Evolutionary conservation across 1,140 invertebrate species (phyloP).

Genomic region (Eupeodes corollae): DNA sequence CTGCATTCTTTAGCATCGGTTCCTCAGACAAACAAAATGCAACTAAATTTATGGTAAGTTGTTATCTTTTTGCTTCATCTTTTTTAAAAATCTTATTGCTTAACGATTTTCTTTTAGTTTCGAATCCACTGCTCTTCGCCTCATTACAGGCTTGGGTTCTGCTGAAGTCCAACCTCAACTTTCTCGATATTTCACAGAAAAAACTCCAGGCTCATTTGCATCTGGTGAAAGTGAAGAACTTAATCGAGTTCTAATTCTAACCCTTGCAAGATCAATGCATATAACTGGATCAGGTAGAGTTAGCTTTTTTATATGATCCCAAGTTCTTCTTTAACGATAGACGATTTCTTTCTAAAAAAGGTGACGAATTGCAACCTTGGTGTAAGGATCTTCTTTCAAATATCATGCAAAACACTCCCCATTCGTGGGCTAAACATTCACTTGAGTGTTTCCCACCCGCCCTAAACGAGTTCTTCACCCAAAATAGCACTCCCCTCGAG

Average conservation of each 20-base stretch:
- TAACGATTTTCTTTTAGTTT: conserved; percentile 40
- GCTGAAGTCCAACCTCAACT: conserved; percentile 84
- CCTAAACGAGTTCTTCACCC: conserved; percentile 68
- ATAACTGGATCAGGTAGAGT: conserved; percentile 61
- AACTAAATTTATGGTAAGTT: conserved; percentile 71
- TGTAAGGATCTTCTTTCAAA: conserved; percentile 81
- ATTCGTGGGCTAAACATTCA: conserved; percentile 88
- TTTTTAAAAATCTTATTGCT: neutral
- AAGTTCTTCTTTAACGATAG: neutral
- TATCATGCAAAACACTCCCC: conserved; percentile 89
- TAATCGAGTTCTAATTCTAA: conserved; percentile 82
- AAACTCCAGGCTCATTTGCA: conserved; percentile 55
- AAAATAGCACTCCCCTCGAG: conserved; percentile 73
- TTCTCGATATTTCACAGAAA: conserved; percentile 77
- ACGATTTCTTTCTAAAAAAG: conserved; percentile 22
- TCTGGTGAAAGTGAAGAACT: conserved; percentile 91
- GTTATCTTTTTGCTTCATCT: conserved; percentile 32
- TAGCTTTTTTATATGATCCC: neutral
- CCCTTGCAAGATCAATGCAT: conserved; percentile 86
- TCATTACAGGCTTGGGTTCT: conserved; percentile 85
- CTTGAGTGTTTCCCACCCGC: conserved; percentile 82
- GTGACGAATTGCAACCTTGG: conserved; percentile 59
- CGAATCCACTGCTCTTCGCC: conserved; percentile 81
- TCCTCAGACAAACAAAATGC: conserved; percentile 88
- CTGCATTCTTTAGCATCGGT: conserved; percentile 79